Evolutionary conservation across 2,888 invertebrate genomes (phyloP).

Genomic region (Syritta pipiens): DNA sequence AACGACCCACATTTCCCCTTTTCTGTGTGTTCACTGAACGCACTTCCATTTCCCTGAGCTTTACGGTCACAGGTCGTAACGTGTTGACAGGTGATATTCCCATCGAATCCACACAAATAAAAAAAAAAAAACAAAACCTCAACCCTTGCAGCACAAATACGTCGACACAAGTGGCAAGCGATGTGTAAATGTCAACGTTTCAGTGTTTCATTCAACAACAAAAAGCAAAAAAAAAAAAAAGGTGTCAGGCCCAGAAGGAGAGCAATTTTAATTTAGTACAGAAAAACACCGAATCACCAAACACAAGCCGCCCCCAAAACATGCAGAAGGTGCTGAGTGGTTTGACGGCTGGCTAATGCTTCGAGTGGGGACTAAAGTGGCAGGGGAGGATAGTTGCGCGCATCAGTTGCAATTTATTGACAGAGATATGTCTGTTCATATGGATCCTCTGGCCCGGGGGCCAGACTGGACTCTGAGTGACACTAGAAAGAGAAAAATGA

Average conservation of each 20-base stretch:
- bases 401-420: constrained; percentile 55
- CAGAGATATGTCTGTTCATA: constrained; percentile 16
- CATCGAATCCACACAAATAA: constrained; percentile 3
- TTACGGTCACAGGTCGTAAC: constrained; percentile 35
- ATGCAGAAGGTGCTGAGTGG: constrained; percentile 43
- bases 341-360: constrained; percentile 53
- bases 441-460: no score
- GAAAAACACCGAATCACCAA: neutral
- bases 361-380: neutral
- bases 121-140: neutral
- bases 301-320: neutral
- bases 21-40: constrained; percentile 8
- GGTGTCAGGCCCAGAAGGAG: constrained; percentile 40
- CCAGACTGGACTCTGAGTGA: constrained; percentile 27
- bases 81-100: constrained; percentile 34
- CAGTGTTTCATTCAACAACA: constrained; percentile 26
- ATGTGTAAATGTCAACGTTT: constrained; percentile 24
- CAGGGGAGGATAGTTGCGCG: constrained; percentile 21
- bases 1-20: constrained; percentile 23
- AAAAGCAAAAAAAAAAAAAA: constrained; percentile 9
- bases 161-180: constrained; percentile 4
- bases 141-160: neutral
- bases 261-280: constrained; percentile 32
- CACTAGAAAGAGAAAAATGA: constrained; percentile 46
- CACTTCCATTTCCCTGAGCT: constrained; percentile 30